Evolutionary conservation across 2,888 invertebrate species (phyloP).

Genomic region (Thymelicus acteon): DNA sequence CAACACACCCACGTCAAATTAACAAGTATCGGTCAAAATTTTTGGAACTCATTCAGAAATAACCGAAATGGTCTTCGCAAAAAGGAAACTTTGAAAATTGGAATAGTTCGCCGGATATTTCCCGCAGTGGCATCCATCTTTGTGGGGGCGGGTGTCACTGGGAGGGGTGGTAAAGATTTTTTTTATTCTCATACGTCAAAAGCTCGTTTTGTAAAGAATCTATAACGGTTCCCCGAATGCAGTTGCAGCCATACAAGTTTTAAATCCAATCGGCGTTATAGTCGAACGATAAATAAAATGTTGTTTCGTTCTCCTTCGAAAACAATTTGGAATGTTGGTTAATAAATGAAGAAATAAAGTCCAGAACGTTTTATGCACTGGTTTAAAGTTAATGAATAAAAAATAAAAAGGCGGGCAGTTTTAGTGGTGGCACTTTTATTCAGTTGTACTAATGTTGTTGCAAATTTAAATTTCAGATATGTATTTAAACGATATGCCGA

Average conservation of each 20-base stretch:
- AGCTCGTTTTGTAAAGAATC: slow-evolving; percentile 64
- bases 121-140: slow-evolving; percentile 72
- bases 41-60: slow-evolving; percentile 64
- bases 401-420: too few species aligned
- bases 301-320: neutral
- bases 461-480: too few species aligned
- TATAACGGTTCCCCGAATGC: slow-evolving; percentile 55
- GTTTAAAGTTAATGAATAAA: too few species aligned
- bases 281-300: slow-evolving; percentile 15
- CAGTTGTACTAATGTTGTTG: too few species aligned
- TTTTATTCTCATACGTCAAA: slow-evolving; percentile 63
- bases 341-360: neutral
- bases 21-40: slow-evolving; percentile 46
- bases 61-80: slow-evolving; percentile 65
- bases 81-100: slow-evolving; percentile 80
- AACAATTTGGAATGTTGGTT: neutral
- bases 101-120: slow-evolving; percentile 79
- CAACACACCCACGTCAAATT: slow-evolving; percentile 24
- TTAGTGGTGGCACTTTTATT: too few species aligned
- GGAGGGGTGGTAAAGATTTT: slow-evolving; percentile 52
- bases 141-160: slow-evolving; percentile 59
- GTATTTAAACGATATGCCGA: too few species aligned
- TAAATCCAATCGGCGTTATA: neutral
- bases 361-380: neutral
- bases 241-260: slow-evolving; percentile 20